Base-by-base conservation (phyloP, 2,888 invertebrate species). In the Dicranocentrus wangi region DNA sequence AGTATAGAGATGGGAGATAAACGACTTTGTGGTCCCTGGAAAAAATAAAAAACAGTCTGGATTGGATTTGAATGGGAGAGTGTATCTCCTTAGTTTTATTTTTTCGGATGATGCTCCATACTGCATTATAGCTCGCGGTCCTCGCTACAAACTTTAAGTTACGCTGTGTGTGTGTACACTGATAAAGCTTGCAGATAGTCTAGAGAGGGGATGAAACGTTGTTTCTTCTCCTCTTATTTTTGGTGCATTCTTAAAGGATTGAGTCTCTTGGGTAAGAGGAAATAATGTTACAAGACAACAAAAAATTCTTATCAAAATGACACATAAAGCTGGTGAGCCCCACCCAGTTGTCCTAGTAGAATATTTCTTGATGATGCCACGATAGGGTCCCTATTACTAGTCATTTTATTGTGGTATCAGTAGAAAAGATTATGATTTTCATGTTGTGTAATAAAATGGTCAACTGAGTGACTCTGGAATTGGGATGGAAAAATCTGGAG, bases 251-350 rank as follows among this genome's bases (percentile, higher is more conserved):
- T 32, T 27, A 51, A 51, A 51, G 51, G 51, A 51, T 51, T 51
- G 51, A 7, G 17, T 51, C 51, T 51, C 51, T 2, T 51, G 61
- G 60, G 61, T 32, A 58, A 32, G 32, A 65, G 55, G 60, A 70
- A 60, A 58, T n/a, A 58, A 5, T 25, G 27, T 19, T 51, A 51
- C 25, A 51, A 69, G 39, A 72, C 5, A 32, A 85, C 69, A 76
- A 81, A 78, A 82, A 81, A 75, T 81, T 82, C 82, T 83, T 85
- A 84, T 85, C 84, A 68, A 83, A 85, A 81, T 83, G 84, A 83
- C 83, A 84, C 83, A 83, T 84, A 83, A 83, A 83, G 75, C 77
- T 81, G 82, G 72, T 66, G 70, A 76, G 81, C 85, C 80, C 83
- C 85, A 84, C 85, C 85, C 85, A 76, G 65, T 73, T 66, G 66